These are phyloP conservation scores for Ganaspis brasiliensis DNA, from an alignment of 2,888 invertebrate species.

Conservation along the genomic window DNA sequence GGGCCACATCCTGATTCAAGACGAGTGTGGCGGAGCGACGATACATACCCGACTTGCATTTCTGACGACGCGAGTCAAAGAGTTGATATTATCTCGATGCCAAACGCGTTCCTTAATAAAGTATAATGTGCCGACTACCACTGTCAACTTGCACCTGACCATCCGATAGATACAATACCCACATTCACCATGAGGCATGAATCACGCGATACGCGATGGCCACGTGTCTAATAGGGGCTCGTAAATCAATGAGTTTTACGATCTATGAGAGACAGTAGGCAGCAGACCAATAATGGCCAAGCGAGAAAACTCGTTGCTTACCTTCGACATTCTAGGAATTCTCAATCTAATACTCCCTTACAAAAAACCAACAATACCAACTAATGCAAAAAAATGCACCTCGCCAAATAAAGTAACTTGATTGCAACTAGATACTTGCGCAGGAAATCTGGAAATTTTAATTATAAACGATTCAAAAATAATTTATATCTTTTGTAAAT, in stretches of 20 bases:
- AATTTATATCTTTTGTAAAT: no score
- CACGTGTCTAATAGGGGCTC: conserved; percentile 70
- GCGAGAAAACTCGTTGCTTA: conserved; percentile 30
- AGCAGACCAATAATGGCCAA: conserved; percentile 27
- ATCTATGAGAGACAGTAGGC: conserved; percentile 47
- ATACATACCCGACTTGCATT: conserved; percentile 59
- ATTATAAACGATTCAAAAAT: background rate
- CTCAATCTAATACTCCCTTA: conserved; percentile 19
- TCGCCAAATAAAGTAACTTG: conserved; percentile 14
- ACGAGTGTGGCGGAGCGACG: conserved; percentile 51
- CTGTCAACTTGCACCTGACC: conserved; percentile 71
- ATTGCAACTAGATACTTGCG: background rate
- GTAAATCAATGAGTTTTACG: conserved; percentile 67
- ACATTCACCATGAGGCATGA: conserved; percentile 57
- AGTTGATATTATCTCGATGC: conserved; percentile 55
- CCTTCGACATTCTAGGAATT: conserved; percentile 32
- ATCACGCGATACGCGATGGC: conserved; percentile 66
- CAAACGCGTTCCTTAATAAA: conserved; percentile 74
- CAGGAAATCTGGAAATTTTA: background rate
- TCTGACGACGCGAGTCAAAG: conserved; percentile 52
- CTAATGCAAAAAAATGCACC: background rate
- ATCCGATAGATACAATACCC: conserved; percentile 65
- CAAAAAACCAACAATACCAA: conserved; percentile 6
- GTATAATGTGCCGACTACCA: conserved; percentile 69
- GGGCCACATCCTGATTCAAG: conserved; percentile 54